Evolutionary conservation across 2,113 vertebrate genomes (phyloP).

Genomic region (Ailuropoda melanoleuca): DNA sequence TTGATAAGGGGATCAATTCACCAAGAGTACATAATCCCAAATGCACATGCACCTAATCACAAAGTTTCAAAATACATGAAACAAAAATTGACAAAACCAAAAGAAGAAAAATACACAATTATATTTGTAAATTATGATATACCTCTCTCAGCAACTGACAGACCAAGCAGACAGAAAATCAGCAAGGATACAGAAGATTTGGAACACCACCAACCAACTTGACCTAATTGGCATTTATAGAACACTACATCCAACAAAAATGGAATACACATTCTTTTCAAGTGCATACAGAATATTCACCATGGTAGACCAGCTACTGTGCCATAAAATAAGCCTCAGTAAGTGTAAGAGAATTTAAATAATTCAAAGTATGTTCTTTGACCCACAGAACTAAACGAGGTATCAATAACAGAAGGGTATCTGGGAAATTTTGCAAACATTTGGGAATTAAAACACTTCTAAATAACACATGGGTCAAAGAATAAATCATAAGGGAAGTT

Average conservation of each 20-base stretch:
- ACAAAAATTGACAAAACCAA: not conserved
- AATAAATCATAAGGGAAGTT: not conserved
- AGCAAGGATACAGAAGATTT: constrained; percentile 9
- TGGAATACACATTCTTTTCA: constrained; percentile 17
- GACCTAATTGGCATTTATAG: not conserved
- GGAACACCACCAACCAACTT: not conserved
- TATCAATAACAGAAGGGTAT: not conserved
- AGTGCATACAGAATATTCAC: not conserved
- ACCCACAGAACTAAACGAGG: not conserved
- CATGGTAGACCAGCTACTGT: not conserved
- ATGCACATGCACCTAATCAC: not conserved
- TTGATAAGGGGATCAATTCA: not conserved
- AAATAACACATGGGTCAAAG: not conserved
- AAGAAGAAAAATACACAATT: constrained; percentile 15
- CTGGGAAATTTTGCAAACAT: constrained; percentile 8
- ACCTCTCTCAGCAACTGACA: constrained; percentile 4
- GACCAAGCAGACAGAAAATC: not conserved
- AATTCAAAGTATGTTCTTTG: constrained; percentile 20
- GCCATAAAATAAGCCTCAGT: not conserved
- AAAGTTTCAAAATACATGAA: constrained; percentile 16
- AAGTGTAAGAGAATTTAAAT: constrained; percentile 21
- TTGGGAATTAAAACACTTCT: not conserved
- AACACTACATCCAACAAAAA: not conserved
- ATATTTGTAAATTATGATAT: not conserved
- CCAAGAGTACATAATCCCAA: not conserved